These are phyloP conservation scores for Myotis davidii DNA, from an alignment of 2,113 vertebrate species.

Conservation along the genomic window DNA sequence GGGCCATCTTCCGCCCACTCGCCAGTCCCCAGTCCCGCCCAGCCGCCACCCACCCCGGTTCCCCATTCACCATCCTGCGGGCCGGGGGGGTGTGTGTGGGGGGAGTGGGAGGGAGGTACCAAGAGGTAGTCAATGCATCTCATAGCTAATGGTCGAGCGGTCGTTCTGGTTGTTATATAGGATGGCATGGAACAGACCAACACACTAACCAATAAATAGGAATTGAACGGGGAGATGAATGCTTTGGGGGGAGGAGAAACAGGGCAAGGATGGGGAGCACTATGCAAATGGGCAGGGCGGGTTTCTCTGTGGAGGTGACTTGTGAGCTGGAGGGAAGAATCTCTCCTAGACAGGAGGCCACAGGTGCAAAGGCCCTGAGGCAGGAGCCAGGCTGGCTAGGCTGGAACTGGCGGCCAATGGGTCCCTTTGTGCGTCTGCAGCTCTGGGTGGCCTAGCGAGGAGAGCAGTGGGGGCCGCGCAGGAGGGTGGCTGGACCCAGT, in stretches of 20 bases:
- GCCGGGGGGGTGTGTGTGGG: no score
- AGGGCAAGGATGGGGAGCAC: fast-evolving
- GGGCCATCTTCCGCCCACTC: no score
- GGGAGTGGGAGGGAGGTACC: no score
- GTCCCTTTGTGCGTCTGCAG: background rate
- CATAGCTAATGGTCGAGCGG: no score
- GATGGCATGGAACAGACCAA: background rate
- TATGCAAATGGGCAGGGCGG: fast-evolving
- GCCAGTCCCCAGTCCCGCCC: no score
- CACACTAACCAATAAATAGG: fast-evolving
- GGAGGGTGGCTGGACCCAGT: background rate
- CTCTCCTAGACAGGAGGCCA: fast-evolving
- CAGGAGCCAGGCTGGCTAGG: fast-evolving
- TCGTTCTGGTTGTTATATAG: no score
- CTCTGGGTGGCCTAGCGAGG: fast-evolving
- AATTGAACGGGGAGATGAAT: background rate
- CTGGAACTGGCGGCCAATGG: fast-evolving
- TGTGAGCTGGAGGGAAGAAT: background rate
- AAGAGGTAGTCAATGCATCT: no score
- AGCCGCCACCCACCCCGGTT: no score
- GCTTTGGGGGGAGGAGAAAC: no score
- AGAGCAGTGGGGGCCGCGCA: fast-evolving
- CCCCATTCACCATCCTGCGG: no score
- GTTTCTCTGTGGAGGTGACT: background rate
- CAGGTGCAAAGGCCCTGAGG: background rate